Evolutionary conservation across 2,888 invertebrate genomes (phyloP).

Genomic region (Melanostoma mellinum): DNA sequence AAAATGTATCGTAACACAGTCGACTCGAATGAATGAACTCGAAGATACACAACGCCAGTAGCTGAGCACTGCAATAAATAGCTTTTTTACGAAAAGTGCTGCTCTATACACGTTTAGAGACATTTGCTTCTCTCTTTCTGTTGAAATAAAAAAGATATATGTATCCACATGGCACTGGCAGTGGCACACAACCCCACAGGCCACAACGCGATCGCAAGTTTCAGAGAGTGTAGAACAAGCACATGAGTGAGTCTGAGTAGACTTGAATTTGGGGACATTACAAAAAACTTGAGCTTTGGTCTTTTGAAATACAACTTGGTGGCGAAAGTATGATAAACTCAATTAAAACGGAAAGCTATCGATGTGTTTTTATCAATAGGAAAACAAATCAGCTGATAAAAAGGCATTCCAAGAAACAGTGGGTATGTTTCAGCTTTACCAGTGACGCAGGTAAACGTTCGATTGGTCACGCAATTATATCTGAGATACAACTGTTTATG

Average conservation of each 20-base stretch:
- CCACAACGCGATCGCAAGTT: not conserved
- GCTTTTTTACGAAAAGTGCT: conserved; percentile 42
- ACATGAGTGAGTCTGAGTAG: conserved; percentile 11
- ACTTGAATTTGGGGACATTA: not conserved
- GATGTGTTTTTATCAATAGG: not conserved
- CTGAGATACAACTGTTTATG: not conserved
- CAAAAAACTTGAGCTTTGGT: conserved; percentile 14
- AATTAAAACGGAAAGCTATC: conserved; percentile 2
- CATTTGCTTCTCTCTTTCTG: conserved; percentile 15
- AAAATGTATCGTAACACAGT: conserved; percentile 31
- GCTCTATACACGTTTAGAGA: conserved; percentile 5
- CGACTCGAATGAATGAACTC: conserved; percentile 38
- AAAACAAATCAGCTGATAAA: not conserved
- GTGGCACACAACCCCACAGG: not conserved
- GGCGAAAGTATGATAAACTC: not conserved
- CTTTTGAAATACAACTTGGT: not conserved
- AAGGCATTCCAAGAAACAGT: conserved; percentile 21
- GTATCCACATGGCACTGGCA: not conserved
- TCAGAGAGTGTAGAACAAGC: conserved; percentile 1
- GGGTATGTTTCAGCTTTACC: conserved; percentile 50
- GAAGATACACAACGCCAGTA: conserved; percentile 49
- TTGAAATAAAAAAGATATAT: not conserved
- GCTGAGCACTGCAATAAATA: conserved; percentile 56
- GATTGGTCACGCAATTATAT: conserved; percentile 46
- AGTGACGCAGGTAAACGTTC: conserved; percentile 45